phyloP scores from a whole-genome alignment of 1,140 invertebrate species.

The Pseudomyrmex pallidus region DNA sequence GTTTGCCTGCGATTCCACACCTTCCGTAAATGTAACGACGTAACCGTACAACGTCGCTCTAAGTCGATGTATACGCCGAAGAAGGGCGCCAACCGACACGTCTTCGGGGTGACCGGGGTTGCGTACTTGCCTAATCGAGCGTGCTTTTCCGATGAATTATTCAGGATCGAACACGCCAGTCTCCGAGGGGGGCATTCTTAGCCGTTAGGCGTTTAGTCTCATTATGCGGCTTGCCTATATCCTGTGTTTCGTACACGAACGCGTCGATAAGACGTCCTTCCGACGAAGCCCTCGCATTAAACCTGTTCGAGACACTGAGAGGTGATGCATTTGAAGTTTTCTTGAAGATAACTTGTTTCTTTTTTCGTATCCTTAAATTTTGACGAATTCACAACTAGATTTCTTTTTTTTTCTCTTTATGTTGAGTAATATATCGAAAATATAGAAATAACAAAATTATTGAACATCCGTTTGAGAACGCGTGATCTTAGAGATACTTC shows the following conservation, averaged over 20 bases:
- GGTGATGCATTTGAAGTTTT: not conserved
- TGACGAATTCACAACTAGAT: not conserved
- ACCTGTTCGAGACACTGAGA: conserved; percentile 4
- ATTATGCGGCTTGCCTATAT: conserved; percentile 60
- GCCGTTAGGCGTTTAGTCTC: conserved; percentile 70
- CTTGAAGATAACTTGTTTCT: not conserved
- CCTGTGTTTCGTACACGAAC: conserved; percentile 34
- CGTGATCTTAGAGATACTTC: not conserved
- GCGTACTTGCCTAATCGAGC: conserved; percentile 71
- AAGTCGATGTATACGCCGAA: conserved; percentile 3
- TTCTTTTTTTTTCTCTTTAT: not conserved
- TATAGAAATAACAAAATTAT: not conserved
- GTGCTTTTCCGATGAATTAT: conserved; percentile 76
- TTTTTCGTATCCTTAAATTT: not conserved
- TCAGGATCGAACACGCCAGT: conserved; percentile 68
- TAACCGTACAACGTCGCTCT: conserved; percentile 25
- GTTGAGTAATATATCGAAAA: not conserved
- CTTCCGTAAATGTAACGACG: conserved; percentile 14
- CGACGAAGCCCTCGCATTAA: conserved; percentile 1
- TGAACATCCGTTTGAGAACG: not conserved
- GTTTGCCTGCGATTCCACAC: not conserved
- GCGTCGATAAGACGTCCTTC: conserved; percentile 34
- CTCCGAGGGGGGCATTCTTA: conserved; percentile 55
- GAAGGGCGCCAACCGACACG: conserved; percentile 40
- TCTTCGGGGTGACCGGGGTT: conserved; percentile 43